Evolutionary conservation across 2,888 invertebrate genomes (phyloP).

Genomic region (Cinara cedri): DNA sequence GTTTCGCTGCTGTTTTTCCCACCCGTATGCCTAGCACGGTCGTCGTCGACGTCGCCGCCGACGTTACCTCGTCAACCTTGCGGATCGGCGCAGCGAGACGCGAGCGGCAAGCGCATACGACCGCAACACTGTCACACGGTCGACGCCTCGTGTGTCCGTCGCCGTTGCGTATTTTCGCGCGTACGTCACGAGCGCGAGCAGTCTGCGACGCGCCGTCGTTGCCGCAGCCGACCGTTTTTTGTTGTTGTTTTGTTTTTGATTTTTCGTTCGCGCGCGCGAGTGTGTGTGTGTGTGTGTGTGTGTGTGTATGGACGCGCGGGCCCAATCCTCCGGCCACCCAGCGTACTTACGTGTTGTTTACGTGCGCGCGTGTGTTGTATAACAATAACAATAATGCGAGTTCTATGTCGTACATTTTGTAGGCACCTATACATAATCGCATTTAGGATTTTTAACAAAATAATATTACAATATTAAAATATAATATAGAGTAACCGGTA

Average conservation of each 20-base stretch:
- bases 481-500: not conserved
- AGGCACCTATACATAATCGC: not conserved
- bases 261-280: not conserved
- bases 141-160: conserved; percentile 19
- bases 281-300: not conserved
- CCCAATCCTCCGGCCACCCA: too few relatives aligned
- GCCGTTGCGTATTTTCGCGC: conserved; percentile 19
- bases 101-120: not conserved
- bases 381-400: not conserved
- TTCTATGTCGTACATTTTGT: not conserved
- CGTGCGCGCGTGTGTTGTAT: not conserved
- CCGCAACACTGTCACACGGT: not conserved
- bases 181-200: conserved; percentile 21
- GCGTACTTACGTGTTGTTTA: not conserved
- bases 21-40: not conserved
- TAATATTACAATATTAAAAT: not conserved
- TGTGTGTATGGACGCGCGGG: not conserved
- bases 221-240: not conserved
- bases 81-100: not conserved
- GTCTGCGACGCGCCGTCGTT: conserved; percentile 40
- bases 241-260: not conserved
- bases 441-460: too few relatives aligned
- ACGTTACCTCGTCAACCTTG: not conserved
- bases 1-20: conserved; percentile 8
- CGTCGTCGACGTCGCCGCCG: not conserved